These are phyloP conservation scores for Alligator sinensis DNA, from an alignment of 2,113 vertebrate species.

Conservation along the genomic window DNA sequence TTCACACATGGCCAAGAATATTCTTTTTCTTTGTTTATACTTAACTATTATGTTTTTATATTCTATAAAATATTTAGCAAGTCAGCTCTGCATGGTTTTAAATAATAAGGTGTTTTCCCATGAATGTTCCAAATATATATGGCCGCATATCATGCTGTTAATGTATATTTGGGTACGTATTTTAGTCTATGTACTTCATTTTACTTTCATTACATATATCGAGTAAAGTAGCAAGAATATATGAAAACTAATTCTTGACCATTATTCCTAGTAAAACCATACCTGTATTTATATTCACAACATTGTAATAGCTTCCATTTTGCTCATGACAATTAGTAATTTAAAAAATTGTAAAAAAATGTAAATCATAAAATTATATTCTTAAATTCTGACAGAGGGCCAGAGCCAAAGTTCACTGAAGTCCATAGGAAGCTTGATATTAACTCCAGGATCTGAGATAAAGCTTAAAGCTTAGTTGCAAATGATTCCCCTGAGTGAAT, in stretches of 20 bases:
- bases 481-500: slow-evolving; percentile 45
- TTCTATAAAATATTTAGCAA: neutral
- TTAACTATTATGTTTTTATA: neutral
- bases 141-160: neutral
- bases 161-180: neutral
- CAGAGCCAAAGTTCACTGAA: neutral
- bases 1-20: neutral
- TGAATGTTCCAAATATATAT: neutral
- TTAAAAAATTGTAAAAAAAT: neutral
- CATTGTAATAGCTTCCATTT: slow-evolving; percentile 9
- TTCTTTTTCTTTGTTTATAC: neutral
- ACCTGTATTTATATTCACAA: neutral
- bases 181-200: neutral
- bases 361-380: slow-evolving; percentile 30
- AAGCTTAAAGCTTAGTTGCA: slow-evolving; percentile 17
- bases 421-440: neutral
- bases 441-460: neutral
- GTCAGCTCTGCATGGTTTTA: slow-evolving; percentile 4
- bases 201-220: neutral
- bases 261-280: slow-evolving; percentile 55
- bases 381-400: slow-evolving; percentile 38
- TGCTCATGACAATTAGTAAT: neutral
- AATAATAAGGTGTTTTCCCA: neutral
- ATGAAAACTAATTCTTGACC: slow-evolving; percentile 60
- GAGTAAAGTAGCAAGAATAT: slow-evolving; percentile 22